Conservation (phyloP, 2,888 invertebrate species). For the Cerceris rybyensis region DNA sequence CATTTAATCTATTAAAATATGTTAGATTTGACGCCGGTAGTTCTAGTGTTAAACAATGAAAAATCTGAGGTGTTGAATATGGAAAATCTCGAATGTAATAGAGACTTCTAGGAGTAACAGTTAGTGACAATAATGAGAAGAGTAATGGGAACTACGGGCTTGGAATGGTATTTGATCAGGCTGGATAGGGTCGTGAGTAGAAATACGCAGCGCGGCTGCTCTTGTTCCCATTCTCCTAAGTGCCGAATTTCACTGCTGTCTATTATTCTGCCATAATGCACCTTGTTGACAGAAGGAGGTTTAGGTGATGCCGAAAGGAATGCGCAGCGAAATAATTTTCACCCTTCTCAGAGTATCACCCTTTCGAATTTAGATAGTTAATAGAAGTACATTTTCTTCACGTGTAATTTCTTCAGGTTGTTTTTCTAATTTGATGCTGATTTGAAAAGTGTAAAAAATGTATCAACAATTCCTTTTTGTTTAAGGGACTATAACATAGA, state of each 20-base stretch:
- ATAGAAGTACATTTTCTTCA: not conserved
- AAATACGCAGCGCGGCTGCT: constrained; percentile 72
- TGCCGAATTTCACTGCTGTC: constrained; percentile 66
- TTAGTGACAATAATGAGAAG: constrained; percentile 55
- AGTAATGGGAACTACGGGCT: constrained; percentile 66
- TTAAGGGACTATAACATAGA: no score
- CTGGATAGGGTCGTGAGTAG: constrained; percentile 64
- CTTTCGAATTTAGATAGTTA: not conserved
- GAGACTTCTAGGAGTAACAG: constrained; percentile 41
- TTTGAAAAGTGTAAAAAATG: no score
- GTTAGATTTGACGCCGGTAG: no score
- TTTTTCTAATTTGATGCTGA: no score
- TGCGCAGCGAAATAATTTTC: not conserved
- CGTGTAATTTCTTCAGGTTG: no score
- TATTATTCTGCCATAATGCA: constrained; percentile 60
- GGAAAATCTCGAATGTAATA: constrained; percentile 13
- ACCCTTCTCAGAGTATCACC: no score
- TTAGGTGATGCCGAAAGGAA: constrained; percentile 35
- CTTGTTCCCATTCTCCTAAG: constrained; percentile 75
- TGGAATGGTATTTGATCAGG: constrained; percentile 65
- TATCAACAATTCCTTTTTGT: no score
- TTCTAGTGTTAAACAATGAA: not conserved
- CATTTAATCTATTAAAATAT: no score
- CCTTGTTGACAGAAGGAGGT: constrained; percentile 40
- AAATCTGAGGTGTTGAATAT: not conserved